Evolutionary conservation across 1,140 invertebrate species (phyloP).

Genomic region (Drosophila nasuta): DNA sequence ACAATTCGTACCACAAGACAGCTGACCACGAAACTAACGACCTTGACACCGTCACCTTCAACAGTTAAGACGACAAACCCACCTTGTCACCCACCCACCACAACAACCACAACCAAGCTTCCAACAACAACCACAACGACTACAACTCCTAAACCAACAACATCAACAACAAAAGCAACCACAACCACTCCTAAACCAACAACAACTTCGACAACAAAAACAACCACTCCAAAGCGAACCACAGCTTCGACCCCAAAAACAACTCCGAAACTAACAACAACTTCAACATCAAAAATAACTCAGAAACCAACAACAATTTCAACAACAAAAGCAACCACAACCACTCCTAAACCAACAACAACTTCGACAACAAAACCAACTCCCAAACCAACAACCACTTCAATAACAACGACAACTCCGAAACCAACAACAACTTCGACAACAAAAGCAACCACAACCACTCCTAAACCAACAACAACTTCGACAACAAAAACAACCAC

Average conservation of each 20-base stretch:
- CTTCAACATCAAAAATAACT: background rate
- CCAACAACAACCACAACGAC: too few species aligned
- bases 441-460: background rate
- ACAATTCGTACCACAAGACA: constrained; percentile 14
- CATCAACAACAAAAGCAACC: constrained; percentile 8
- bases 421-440: constrained; percentile 5
- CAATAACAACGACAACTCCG: background rate
- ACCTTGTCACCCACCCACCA: too few species aligned
- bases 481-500: constrained; percentile 6
- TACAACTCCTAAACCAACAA: constrained; percentile 8
- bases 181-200: background rate
- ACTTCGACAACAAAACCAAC: background rate
- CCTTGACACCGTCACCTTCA: background rate
- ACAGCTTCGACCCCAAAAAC: background rate
- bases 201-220: constrained; percentile 4
- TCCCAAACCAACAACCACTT: background rate
- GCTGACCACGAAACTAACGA: background rate
- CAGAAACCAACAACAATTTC: constrained; percentile 8
- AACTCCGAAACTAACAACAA: background rate
- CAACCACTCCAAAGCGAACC: background rate
- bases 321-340: constrained; percentile 4
- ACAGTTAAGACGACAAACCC: constrained; percentile 8
- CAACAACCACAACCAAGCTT: constrained; percentile 7
- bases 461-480: constrained; percentile 4
- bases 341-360: background rate